A percentile compares a stretch with the other conserved stretches of the same genome.
These are phyloP conservation scores for Pterostichus niger DNA, from an alignment of 2,888 invertebrate species.

Conservation along the genomic window DNA sequence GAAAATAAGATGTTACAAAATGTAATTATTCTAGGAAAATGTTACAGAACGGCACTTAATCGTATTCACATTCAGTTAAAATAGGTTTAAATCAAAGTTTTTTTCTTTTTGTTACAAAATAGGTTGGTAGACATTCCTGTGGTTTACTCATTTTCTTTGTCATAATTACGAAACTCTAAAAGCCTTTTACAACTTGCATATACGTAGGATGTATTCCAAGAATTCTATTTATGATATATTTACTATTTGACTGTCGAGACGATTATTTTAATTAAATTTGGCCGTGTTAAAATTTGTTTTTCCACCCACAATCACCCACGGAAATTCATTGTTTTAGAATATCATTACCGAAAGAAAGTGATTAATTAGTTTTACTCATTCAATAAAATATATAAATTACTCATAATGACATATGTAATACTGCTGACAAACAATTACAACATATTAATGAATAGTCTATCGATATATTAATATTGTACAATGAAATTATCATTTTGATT, in stretches of 20 bases:
- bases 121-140: not conserved
- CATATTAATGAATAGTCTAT: constrained; percentile 42
- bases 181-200: constrained; percentile 12
- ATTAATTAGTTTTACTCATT: constrained; percentile 42
- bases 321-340: constrained; percentile 3
- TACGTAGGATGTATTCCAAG: constrained; percentile 16
- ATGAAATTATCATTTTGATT: constrained; percentile 34
- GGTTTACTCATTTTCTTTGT: not conserved
- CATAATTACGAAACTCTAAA: constrained; percentile 11
- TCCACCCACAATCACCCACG: constrained; percentile 27
- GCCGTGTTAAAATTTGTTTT: constrained; percentile 1
- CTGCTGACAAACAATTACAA: constrained; percentile 29
- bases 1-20: no score
- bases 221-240: constrained; percentile 38
- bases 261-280: constrained; percentile 46
- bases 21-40: no score
- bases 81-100: no score
- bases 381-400: constrained; percentile 50
- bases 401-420: constrained; percentile 32
- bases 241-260: constrained; percentile 27
- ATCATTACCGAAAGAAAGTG: constrained; percentile 29
- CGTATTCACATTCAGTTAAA: no score
- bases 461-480: constrained; percentile 25
- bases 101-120: no score
- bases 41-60: no score